Conservation (phyloP, 2,113 vertebrate species). For the Aphelocoma coerulescens region DNA sequence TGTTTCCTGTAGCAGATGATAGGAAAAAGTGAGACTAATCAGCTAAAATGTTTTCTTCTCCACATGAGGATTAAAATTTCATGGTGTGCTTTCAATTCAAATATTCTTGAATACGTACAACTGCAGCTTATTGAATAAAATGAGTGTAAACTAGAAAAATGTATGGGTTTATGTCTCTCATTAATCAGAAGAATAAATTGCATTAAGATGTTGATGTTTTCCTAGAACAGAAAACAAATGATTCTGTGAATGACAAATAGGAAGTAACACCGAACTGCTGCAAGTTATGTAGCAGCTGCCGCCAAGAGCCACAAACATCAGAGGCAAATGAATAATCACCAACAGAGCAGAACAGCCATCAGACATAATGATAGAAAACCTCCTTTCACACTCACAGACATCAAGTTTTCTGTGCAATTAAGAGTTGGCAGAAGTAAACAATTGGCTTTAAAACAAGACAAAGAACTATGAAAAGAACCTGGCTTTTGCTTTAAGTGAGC, state of each 20-base stretch:
- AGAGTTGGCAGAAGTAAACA: slow-evolving; percentile 50
- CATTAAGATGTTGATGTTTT: slow-evolving; percentile 42
- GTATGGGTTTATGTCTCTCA: slow-evolving; percentile 8
- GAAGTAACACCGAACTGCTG: background rate
- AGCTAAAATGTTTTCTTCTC: slow-evolving; percentile 33
- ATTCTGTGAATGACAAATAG: slow-evolving; percentile 9
- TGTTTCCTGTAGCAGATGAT: slow-evolving; percentile 18
- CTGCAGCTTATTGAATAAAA: slow-evolving; percentile 38
- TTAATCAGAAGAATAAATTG: slow-evolving; percentile 59
- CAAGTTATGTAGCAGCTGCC: background rate
- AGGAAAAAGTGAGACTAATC: slow-evolving; percentile 28
- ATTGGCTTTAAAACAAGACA: slow-evolving; percentile 27
- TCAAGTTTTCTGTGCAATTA: slow-evolving; percentile 32
- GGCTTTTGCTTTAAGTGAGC: background rate
- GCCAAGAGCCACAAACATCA: background rate
- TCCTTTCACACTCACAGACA: slow-evolving; percentile 4
- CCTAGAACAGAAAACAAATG: slow-evolving; percentile 29
- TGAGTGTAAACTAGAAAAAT: slow-evolving; percentile 21
- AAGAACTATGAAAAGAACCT: background rate
- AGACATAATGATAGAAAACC: slow-evolving; percentile 55
- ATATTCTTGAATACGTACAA: slow-evolving; percentile 33
- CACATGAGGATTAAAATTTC: slow-evolving; percentile 22
- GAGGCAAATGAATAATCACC: slow-evolving; percentile 55
- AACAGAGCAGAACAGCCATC: slow-evolving; percentile 36
- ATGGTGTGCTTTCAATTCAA: slow-evolving; percentile 42